Evolutionary conservation across 2,113 vertebrate species (phyloP), one percentile per base, ranked within the genome.

Genomic region (Pterocles orientalis): DNA sequence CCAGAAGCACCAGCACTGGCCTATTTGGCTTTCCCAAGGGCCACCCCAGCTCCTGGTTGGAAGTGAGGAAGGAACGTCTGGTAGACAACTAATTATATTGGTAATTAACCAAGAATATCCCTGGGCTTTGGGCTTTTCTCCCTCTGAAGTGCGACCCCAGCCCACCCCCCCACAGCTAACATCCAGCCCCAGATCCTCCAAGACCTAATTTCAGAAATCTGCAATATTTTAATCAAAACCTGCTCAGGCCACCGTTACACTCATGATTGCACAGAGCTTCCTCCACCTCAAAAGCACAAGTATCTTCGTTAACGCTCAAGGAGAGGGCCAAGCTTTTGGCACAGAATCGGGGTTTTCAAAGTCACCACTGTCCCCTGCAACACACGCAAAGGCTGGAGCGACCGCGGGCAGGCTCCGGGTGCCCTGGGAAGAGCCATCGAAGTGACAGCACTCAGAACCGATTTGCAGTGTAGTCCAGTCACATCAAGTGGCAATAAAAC

Each of bases 401-500:
- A 34, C 5, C 24, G 58, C 3, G 4, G 45, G 45, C 66, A 69
- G 79, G 85, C 56, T 77, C n/a, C 72, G 83, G 71, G 56, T 29
- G 6, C 48, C 29, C 39, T 45, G 45, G 68, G 61, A 84, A 91
- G 61, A 45, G 88, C 12, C 68, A 90, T 29, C 47, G 28, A n/a
- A 14, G 69, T 34, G 77, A 84, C 92, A 84, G 83, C 83, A 47
- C 48, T 34, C 65, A 45, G 77, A 34, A 71, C 25, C 82, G 86
- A 94, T 95, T 68, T 82, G 77, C 3, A 13, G 69, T 7, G 18
- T 4, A 79, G 91, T 31, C 86, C 73, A 68, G 86, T 41, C 39
- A 78, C 73, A 91, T 78, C 56, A 57, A 92, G 89, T 41, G 65
- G 93, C 81, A 91, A 89, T 94, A 85, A 97, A 96, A 78, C 45